phyloP scores from a whole-genome alignment of 92 coral and sea anemone genomes.

The Heliopora coerulea region DNA sequence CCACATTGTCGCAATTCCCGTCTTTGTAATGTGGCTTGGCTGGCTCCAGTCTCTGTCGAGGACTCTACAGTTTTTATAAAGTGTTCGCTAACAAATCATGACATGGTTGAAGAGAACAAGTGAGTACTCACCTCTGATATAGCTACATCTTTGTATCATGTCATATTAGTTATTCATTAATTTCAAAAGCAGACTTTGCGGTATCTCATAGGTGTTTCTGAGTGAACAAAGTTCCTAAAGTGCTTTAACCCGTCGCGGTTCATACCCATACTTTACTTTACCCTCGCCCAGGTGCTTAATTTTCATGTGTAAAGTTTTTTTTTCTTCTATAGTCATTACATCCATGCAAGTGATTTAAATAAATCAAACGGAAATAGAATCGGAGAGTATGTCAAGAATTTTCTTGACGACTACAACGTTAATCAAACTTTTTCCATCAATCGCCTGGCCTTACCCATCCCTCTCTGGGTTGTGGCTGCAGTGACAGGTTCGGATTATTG shows the following conservation, averaged over 20 bases:
- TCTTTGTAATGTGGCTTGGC: slow-evolving; percentile 86
- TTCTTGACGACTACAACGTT: slow-evolving; percentile 9
- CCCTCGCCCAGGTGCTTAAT: no score
- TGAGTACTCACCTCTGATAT: no score
- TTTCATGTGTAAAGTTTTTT: not conserved
- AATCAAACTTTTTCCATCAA: slow-evolving; percentile 12
- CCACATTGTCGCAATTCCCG: slow-evolving; percentile 21
- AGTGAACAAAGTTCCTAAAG: no score
- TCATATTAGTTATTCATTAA: no score
- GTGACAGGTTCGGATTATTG: slow-evolving; percentile 3
- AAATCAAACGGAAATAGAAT: not conserved
- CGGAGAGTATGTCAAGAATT: not conserved
- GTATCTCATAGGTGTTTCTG: no score
- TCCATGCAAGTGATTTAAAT: slow-evolving; percentile 10
- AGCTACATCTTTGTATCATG: no score
- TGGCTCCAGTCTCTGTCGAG: slow-evolving; percentile 63
- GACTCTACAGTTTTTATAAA: slow-evolving; percentile 42
- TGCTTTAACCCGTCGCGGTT: no score
- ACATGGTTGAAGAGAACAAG: slow-evolving; percentile 15
- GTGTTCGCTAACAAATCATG: slow-evolving; percentile 55
- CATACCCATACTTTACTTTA: no score
- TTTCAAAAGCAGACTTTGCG: no score
- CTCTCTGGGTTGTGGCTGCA: slow-evolving; percentile 17
- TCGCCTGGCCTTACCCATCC: not conserved
- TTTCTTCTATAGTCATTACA: not conserved